Evolutionary conservation across 2,797 vertebrate species (phyloP), one percentile per base, ranked within the genome.

Genomic region (Buphagus erythrorhynchus): DNA sequence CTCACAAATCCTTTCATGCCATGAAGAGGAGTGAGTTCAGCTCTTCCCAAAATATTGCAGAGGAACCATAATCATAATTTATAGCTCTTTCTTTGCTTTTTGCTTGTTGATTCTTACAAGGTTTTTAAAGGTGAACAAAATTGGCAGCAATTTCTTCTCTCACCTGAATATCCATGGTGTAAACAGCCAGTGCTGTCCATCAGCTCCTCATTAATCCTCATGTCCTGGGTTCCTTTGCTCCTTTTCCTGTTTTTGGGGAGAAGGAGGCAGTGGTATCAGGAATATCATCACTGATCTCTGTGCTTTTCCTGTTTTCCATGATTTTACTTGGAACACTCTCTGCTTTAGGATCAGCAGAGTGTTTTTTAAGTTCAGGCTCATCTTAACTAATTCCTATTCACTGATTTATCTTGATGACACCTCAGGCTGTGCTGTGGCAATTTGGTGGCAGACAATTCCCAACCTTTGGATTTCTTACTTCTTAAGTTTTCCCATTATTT

Each of bases 351-450:
- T 28, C 29, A 7, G 24, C 38, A 71, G 61, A 8, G 2, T 36
- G 38, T 3, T 49, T 54, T 75, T 51, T 4, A 76, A 73, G 17
- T 73, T 65, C 20, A 62, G 65, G 4, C 2, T 71, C 4, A 1
- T 21, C 8, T 36, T 28, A 16, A 11, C 13, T 35, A 9, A 22
- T 16, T 58, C 26, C 2, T 2, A 0, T 24, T 72, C 20, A 6
- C 36, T 10, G 16, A 3, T 49, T 59, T 33, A 5, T 45, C 25
- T 46, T 9, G 16, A 2, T 55, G 22, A 13, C 24, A 12, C 0
- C 24, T 86, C 48, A 9, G n/a, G 0, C 29, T 31, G 49, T 9
- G 18, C 43, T 11, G 13, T 20, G 31, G n/a, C 28, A 19, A 1
- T 59, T 68, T 14, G 35, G 11, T 19, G 20, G 7, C 49, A 68